Evolutionary conservation across 2,797 vertebrate genomes (phyloP).

Genomic region (Lerista edwardsae): DNA sequence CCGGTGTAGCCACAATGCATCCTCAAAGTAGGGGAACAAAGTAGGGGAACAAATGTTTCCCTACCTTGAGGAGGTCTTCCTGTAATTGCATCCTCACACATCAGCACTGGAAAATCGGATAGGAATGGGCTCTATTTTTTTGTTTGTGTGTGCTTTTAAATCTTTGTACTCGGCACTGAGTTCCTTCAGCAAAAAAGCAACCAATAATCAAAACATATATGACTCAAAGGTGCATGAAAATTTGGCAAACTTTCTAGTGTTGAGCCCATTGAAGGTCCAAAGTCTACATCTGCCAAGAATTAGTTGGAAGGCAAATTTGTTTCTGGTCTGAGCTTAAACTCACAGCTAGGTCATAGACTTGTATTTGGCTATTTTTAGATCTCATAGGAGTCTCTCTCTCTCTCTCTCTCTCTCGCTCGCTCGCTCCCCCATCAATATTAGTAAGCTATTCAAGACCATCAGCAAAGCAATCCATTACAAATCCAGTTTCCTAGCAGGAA

Average conservation of each 20-base stretch:
- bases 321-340: conserved; percentile 12
- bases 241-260: neutral
- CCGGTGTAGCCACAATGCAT: too few relatives aligned
- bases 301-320: neutral
- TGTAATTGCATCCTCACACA: too few relatives aligned
- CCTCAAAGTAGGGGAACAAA: too few relatives aligned
- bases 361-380: conserved; percentile 34
- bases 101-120: too few relatives aligned
- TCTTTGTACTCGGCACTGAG: neutral
- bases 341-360: neutral
- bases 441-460: conserved; percentile 54
- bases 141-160: too few relatives aligned
- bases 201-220: neutral
- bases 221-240: neutral
- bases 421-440: conserved; percentile 39
- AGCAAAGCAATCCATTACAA: conserved; percentile 52
- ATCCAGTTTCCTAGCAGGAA: conserved; percentile 47
- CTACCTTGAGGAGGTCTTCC: too few relatives aligned
- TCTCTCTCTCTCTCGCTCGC: neutral
- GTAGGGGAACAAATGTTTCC: too few relatives aligned
- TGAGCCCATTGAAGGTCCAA: neutral
- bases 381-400: conserved; percentile 1
- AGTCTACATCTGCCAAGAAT: neutral
- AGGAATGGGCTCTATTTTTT: too few relatives aligned
- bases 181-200: neutral